Conservation (phyloP, 2,888 invertebrate genomes). For the Leucophora obtusa region DNA sequence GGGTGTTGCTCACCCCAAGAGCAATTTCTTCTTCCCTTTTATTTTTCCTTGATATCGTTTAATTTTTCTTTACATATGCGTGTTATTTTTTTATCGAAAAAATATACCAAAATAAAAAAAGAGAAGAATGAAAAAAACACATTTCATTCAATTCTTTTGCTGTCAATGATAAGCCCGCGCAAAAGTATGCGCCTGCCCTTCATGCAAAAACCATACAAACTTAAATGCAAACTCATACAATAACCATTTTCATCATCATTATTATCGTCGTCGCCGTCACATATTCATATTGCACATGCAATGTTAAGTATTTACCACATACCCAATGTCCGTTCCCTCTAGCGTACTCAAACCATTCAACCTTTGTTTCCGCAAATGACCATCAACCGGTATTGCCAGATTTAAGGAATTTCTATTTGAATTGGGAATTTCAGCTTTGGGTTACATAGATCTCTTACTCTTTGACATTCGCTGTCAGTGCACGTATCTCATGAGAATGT, state of each 20-base stretch:
- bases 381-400: neutral
- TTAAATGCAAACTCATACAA: neutral
- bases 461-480: no score
- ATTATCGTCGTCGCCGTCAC: constrained; percentile 20
- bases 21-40: constrained; percentile 7
- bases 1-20: neutral
- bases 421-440: neutral
- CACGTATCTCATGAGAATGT: no score
- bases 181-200: constrained; percentile 58
- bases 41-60: neutral
- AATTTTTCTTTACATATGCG: constrained; percentile 22
- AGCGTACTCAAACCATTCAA: neutral
- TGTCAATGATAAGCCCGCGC: constrained; percentile 54
- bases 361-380: neutral
- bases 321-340: constrained; percentile 8
- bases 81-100: constrained; percentile 33
- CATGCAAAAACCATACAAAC: constrained; percentile 15
- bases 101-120: constrained; percentile 22
- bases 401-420: neutral
- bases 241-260: constrained; percentile 1
- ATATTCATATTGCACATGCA: constrained; percentile 36
- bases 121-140: constrained; percentile 20
- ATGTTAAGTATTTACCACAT: neutral
- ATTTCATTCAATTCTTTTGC: constrained; percentile 52
- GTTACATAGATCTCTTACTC: no score